A percentile compares a stretch with the other conserved stretches of the same genome.
Conservation (phyloP, 1,140 invertebrate genomes). For the Anastatus disparis region DNA sequence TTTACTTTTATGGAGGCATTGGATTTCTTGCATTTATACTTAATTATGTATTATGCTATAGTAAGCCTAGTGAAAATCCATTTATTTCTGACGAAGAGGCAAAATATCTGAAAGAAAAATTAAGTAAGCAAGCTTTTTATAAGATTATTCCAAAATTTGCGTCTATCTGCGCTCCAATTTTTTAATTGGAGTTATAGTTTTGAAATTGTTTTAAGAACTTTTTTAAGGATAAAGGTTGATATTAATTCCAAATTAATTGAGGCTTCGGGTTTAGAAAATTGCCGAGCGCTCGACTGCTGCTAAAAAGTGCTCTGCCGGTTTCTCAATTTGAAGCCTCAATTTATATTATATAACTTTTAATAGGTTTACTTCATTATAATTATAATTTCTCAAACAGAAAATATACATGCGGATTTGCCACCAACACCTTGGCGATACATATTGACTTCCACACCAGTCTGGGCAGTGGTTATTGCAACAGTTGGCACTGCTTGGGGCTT, state of each 20-base stretch:
- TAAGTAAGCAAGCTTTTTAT: conserved; percentile 56
- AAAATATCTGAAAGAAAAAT: conserved; percentile 76
- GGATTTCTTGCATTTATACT: conserved; percentile 79
- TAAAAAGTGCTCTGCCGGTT: too few relatives aligned
- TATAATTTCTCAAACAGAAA: conserved; percentile 43
- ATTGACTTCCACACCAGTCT: conserved; percentile 79
- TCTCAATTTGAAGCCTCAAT: too few relatives aligned
- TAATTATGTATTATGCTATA: conserved; percentile 79
- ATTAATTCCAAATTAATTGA: too few relatives aligned
- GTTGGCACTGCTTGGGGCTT: conserved; percentile 93
- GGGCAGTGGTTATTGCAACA: conserved; percentile 77
- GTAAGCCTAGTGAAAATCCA: conserved; percentile 82
- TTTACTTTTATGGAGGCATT: conserved; percentile 84
- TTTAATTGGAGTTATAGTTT: too few relatives aligned
- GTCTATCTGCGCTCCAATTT: too few relatives aligned
- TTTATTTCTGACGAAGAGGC: conserved; percentile 84
- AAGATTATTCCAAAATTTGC: neutral
- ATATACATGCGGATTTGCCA: conserved; percentile 67
- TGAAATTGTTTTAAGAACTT: too few relatives aligned
- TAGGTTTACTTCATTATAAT: too few relatives aligned
- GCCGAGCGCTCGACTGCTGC: too few relatives aligned
- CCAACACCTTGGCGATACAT: conserved; percentile 79
- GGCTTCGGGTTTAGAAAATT: too few relatives aligned
- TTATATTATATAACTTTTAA: too few relatives aligned
- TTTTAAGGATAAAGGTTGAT: too few relatives aligned